Evolutionary conservation across 2,888 invertebrate species (phyloP), one percentile per base, ranked within the genome.

Genomic region (Orthosia gracilis): DNA sequence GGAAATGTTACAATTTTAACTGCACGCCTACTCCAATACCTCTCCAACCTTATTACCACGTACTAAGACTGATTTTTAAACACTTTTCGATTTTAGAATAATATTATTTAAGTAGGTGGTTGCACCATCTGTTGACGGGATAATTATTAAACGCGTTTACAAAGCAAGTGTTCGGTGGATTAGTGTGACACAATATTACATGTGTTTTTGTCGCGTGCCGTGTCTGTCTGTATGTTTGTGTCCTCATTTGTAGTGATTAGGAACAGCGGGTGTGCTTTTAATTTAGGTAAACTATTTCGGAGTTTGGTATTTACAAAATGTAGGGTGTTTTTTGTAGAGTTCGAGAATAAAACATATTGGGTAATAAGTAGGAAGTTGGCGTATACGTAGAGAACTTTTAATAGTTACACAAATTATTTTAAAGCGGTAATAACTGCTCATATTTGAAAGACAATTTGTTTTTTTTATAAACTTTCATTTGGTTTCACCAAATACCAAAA

Each of bases 71-170:
- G 47, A 73, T 61, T 73, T 77, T 81, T 13, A 31, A n/a, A n/a
- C 40, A n/a, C 12, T 17, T 68, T 67, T 18, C 9, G 4, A 9
- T 13, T 15, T n/a, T 58, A 3, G 49, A 64, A n/a, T 18, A 15
- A n/a, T 18, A 57, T 18, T 18, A 23, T 67, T 61, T 21, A 63
- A 50, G 47, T 75, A 71, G 69, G 77, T 55, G 13, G 45, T 62
- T 78, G 59, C 69, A 79, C 69, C 84, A 84, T 78, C 61, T 85
- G 85, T 83, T 83, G 75, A 70, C 76, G 71, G 58, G 70, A 63
- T 80, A 81, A 84, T 87, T 82, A 84, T 81, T 78, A 80, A 78
- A 80, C 81, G 78, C 86, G 83, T 87, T 87, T 80, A 83, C 87
- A 70, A 84, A 87, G 83, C 55, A 21, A 84, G 84, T 73, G 71